phyloP scores from a whole-genome alignment of 2,797 vertebrate species.

The Phoxinus dragarum region DNA sequence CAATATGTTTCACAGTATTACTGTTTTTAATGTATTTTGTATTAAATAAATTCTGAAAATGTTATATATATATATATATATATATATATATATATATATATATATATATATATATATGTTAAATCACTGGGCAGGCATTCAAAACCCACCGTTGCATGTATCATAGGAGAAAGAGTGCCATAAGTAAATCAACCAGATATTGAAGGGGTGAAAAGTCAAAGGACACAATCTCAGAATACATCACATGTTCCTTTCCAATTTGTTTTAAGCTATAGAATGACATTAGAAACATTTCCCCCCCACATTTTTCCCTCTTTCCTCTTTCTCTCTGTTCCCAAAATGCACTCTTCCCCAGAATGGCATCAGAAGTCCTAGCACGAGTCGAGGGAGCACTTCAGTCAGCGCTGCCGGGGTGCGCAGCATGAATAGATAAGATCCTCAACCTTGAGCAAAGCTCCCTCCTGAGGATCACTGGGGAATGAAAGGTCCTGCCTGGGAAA shows the following conservation, averaged over 20 bases:
- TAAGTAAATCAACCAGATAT: constrained; percentile 4
- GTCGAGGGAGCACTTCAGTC: constrained; percentile 37
- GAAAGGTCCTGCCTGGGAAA: constrained; percentile 51
- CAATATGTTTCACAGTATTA: too few species aligned
- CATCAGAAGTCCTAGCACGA: constrained; percentile 42
- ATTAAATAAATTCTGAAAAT: too few species aligned
- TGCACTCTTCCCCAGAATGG: constrained; percentile 19
- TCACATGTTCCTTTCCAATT: not conserved
- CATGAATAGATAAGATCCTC: constrained; percentile 45
- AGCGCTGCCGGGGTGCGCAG: constrained; percentile 15
- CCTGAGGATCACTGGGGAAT: constrained; percentile 43
- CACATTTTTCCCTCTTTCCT: not conserved
- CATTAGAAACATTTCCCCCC: not conserved
- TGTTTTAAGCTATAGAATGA: not conserved
- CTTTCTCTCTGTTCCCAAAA: constrained; percentile 21
- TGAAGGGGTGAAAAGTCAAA: not conserved
- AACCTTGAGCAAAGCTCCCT: constrained; percentile 48
- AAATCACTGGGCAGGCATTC: not conserved
- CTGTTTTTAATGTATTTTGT: too few species aligned
- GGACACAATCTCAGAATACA: not conserved
- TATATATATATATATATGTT: not conserved
- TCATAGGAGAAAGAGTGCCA: not conserved
- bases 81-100: too few species aligned
- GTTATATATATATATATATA: too few species aligned
- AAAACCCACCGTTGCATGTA: not conserved